Evolutionary conservation across 1,140 invertebrate species (phyloP), one percentile per base, ranked within the genome.

Genomic region (Rhopalosiphum padi): DNA sequence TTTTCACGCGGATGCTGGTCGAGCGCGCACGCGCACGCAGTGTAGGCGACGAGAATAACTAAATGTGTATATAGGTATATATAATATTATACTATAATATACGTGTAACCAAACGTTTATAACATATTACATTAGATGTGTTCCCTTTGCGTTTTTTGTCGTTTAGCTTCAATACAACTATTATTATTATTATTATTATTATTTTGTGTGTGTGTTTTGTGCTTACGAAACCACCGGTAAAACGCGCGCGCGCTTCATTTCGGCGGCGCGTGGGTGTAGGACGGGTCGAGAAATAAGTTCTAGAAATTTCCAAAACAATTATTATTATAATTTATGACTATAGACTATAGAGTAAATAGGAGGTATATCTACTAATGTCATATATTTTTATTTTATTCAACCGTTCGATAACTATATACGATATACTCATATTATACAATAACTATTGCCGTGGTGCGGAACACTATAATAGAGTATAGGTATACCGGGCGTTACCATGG

Each of bases 1-100:
- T 86, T 86, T 53, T 85, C 91, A 82, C 90, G 43, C 82, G 91
- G 91, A 93, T 93, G 91, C 91, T 93, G 91, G n/a, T 21, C 77
- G 35, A n/a, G 23, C 77, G 77, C 91, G 91, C 91, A 68, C 48
- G 91, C 68, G 91, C 91, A 15, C 30, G 2, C 82, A 82, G 91
- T 51, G 90, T 91, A 82, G 68, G 90, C 90, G 90, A 91, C 43
- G 22, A 41, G 88, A 88, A 51, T 51, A 88, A 51, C 60, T 87
- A 87, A 51, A 90, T 60, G 15, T 68, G 30, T 68, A n/a, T 68
- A 68, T n/a, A 60, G 9, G 30, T 60, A 60, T 68, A 60, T 68
- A 37, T 37, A 37, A 25, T 55, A 68, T 68, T 68, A 18, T n/a
- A n/a, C 0, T 68, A n/a, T 18, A 48, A 51, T 68, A 18, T 60